Percentiles rank a stretch among this genome's conserved stretches.
These are phyloP conservation scores for Pachliopta kotzebuea DNA, from an alignment of 2,888 invertebrate genomes.

Conservation along the genomic window DNA sequence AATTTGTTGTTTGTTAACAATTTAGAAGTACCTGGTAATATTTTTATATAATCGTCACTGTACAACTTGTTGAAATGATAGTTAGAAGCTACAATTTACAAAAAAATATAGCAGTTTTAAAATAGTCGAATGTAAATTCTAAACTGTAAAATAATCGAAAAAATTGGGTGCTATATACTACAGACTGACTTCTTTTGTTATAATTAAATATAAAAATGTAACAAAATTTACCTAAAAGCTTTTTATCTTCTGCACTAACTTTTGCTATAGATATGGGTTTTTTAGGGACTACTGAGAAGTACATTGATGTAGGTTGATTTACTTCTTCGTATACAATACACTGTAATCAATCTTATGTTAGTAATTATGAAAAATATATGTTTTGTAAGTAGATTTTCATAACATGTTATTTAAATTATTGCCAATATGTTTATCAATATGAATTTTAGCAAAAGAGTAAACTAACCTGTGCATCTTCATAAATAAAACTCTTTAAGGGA, in stretches of 20 bases:
- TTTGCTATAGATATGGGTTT: constrained; percentile 88
- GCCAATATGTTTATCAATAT: not conserved
- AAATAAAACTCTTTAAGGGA: constrained; percentile 26
- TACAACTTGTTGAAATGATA: too few species aligned
- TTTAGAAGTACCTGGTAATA: not conserved
- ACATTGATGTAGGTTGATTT: constrained; percentile 92
- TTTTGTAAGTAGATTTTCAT: not conserved
- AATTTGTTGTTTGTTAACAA: not conserved
- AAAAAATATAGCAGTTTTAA: too few species aligned
- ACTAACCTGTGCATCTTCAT: constrained; percentile 31
- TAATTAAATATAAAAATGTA: not conserved
- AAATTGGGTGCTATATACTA: not conserved
- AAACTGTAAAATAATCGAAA: too few species aligned
- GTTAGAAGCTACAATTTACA: too few species aligned
- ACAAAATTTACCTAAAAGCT: constrained; percentile 70
- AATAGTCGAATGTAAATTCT: too few species aligned
- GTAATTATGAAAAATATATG: constrained; percentile 1
- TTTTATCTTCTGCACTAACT: constrained; percentile 85
- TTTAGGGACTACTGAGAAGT: constrained; percentile 95
- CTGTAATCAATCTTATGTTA: constrained; percentile 67
- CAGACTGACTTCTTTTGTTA: not conserved
- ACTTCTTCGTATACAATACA: constrained; percentile 94
- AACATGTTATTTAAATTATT: not conserved
- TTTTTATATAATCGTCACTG: too few species aligned
- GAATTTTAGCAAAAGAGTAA: not conserved